Evolutionary conservation across 2,888 invertebrate species (phyloP).

Genomic region (Caenorhabditis sulstoni): DNA sequence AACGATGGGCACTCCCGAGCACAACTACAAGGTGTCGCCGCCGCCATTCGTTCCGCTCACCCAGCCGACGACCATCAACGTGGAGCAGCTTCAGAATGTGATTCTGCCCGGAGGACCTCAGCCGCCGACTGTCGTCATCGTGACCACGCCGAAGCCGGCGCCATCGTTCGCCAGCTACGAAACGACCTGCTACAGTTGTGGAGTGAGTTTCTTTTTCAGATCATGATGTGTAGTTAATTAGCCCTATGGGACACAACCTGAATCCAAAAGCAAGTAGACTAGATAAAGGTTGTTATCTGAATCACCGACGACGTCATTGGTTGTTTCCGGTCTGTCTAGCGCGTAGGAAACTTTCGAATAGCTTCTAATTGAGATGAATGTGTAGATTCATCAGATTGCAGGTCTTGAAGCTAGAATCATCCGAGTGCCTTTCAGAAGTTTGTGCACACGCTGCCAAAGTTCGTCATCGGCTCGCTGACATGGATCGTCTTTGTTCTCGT

Average conservation of each 20-base stretch:
- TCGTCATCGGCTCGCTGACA: conserved; percentile 69
- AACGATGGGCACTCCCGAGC: conserved; percentile 42
- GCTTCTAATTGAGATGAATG: too few relatives aligned
- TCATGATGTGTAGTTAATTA: neutral
- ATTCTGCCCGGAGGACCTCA: conserved; percentile 45
- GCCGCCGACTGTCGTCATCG: conserved; percentile 57
- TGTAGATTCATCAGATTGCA: too few relatives aligned
- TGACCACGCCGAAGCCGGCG: conserved; percentile 63
- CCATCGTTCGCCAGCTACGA: conserved; percentile 68
- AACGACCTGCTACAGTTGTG: conserved; percentile 66
- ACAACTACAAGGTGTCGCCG: conserved; percentile 67
- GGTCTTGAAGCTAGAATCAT: too few relatives aligned
- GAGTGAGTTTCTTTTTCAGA: conserved; percentile 56
- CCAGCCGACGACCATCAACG: conserved; percentile 49
- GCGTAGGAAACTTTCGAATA: too few relatives aligned
- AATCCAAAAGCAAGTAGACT: too few relatives aligned
- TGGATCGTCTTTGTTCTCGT: conserved; percentile 70
- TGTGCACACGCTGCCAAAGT: conserved; percentile 68
- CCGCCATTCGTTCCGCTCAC: conserved; percentile 70
- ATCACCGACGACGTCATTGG: too few relatives aligned
- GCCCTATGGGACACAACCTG: too few relatives aligned
- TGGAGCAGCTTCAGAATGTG: conserved; percentile 52
- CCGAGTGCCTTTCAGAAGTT: conserved; percentile 61
- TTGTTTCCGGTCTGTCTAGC: too few relatives aligned
- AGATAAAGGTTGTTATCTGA: too few relatives aligned